phyloP scores from a whole-genome alignment of 2,888 invertebrate genomes.

The Torymus texanus region DNA sequence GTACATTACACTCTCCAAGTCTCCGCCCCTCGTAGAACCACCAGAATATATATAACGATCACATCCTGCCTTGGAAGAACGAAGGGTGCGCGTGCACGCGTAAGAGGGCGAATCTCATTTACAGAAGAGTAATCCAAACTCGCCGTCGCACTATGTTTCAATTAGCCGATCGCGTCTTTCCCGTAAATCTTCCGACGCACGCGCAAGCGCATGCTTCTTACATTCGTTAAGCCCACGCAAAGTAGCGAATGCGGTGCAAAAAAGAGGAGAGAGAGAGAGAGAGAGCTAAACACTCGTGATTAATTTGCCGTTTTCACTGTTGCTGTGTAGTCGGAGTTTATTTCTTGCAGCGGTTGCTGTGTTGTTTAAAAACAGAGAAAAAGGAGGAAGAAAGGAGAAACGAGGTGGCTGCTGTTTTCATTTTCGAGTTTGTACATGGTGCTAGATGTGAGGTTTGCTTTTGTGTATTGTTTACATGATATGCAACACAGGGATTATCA shows the following conservation, averaged over 20 bases:
- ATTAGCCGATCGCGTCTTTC: slow-evolving; percentile 47
- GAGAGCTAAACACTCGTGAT: slow-evolving; percentile 40
- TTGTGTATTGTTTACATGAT: too few relatives aligned
- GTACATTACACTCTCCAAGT: not conserved
- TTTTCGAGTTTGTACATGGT: too few relatives aligned
- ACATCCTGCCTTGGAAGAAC: slow-evolving; percentile 12
- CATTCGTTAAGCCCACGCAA: slow-evolving; percentile 29
- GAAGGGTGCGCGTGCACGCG: too few relatives aligned
- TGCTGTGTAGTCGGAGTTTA: not conserved
- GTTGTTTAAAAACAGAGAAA: too few relatives aligned
- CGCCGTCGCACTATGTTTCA: slow-evolving; percentile 52
- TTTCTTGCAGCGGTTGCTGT: not conserved
- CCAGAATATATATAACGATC: too few relatives aligned
- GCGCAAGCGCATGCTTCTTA: slow-evolving; percentile 20
- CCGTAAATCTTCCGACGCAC: slow-evolving; percentile 44
- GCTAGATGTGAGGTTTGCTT: too few relatives aligned
- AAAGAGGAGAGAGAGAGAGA: slow-evolving; percentile 4
- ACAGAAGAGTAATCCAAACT: slow-evolving; percentile 43
- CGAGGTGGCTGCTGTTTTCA: too few relatives aligned
- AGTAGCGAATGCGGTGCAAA: slow-evolving; percentile 1
- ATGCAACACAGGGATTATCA: too few relatives aligned
- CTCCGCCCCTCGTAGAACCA: not conserved
- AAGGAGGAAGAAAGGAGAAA: too few relatives aligned
- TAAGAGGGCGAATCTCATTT: slow-evolving; percentile 40
- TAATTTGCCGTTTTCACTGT: slow-evolving; percentile 27